Base-by-base conservation (phyloP, 2,888 invertebrate species). In the Dascillus cervinus region DNA sequence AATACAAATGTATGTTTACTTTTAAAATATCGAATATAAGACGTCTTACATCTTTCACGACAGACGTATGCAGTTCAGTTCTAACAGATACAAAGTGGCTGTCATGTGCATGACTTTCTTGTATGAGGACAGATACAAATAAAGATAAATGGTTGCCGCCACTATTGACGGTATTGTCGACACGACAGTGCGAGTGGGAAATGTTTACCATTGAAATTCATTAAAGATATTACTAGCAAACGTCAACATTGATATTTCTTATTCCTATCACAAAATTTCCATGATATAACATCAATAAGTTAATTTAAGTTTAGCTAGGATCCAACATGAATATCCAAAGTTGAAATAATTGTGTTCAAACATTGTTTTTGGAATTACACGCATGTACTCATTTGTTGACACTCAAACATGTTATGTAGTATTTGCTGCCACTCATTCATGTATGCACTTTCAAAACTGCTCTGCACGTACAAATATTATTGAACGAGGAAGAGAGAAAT, bases 61-160 rank as follows among this genome's bases (percentile, higher is more conserved):
- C n/a, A 36, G 36, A 36, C 36, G 28, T 31, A 31, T 32, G 28
- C 36, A 36, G 36, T 44, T 44, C 42, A 44, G 39, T 42, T 44
- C 35, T 32, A 40, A 38, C 44, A 38, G 38, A 44, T 44, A 44
- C 34, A 44, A 44, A 44, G 44, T 43, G 41, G 38, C 43, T 43
- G 44, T 44, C 44, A 41, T 33, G 32, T 32, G 39, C 44, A 44
- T 43, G 43, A 44, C 40, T 43, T 28, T n/a, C n/a, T 41, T 39
- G 39, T 34, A 35, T 37, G 37, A 35, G 37, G 43, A 43, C 45
- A 43, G 45, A 43, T 45, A 45, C 39, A 43, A 43, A 43, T 43
- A 41, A 45, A 45, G 43, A 43, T 41, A 41, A 45, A 43, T 45
- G 40, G 41, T 43, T 25, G 24, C 32, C 30, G 35, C 38, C 33